Evolutionary conservation across 2,888 invertebrate genomes (phyloP).

Genomic region (Drosophila recens): DNA sequence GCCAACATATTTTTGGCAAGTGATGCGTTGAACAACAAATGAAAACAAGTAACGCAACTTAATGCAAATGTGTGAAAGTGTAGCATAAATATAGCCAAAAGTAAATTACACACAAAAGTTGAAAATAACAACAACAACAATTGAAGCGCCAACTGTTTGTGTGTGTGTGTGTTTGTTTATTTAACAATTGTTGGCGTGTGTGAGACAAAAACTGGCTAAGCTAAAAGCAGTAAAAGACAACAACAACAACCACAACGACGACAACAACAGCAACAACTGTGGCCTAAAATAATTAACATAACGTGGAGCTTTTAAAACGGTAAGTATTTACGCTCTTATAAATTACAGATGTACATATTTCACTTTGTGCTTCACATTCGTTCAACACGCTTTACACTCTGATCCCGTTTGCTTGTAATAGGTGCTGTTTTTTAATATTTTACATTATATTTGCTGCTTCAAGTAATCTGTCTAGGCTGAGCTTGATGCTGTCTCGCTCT

Average conservation of each 20-base stretch:
- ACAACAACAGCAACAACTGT: conserved; percentile 14
- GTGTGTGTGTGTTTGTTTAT: conserved; percentile 26
- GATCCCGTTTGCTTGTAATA: conserved; percentile 43
- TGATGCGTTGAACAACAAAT: conserved; percentile 64
- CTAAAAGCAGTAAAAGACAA: conserved; percentile 25
- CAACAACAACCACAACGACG: conserved; percentile 18
- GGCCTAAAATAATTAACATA: conserved; percentile 43
- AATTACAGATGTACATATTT: conserved; percentile 26
- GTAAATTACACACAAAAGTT: conserved; percentile 33
- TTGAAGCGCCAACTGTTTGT: conserved; percentile 28
- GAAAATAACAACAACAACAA: conserved; percentile 15
- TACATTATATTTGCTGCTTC: conserved; percentile 25
- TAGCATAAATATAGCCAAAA: conserved; percentile 52
- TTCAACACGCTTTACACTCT: conserved; percentile 54
- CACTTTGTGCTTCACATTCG: conserved; percentile 20
- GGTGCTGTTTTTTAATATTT: conserved; percentile 13
- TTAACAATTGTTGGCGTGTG: conserved; percentile 41
- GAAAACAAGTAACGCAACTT: conserved; percentile 62
- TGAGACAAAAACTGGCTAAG: conserved; percentile 16
- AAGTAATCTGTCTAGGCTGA: conserved; percentile 22
- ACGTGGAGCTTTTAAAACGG: conserved; percentile 63
- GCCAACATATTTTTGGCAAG: conserved; percentile 62
- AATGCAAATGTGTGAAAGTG: conserved; percentile 79
- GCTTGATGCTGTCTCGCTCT: conserved; percentile 10
- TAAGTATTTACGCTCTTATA: conserved; percentile 52